phyloP scores from a whole-genome alignment of 1,140 invertebrate species.

The Sminthurides bifidus region DNA sequence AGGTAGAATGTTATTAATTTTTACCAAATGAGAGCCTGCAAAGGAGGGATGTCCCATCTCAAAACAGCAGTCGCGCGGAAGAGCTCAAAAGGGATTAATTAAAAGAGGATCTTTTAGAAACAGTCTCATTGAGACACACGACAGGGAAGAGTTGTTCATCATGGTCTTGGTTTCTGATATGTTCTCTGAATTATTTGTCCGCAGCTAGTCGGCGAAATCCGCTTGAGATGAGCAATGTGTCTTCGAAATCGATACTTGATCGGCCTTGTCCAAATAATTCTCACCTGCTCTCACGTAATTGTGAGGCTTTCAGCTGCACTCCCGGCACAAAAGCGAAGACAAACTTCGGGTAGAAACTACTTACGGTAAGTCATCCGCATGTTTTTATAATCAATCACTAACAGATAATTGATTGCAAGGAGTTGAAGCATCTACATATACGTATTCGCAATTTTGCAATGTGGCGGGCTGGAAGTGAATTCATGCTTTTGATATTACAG shows the following conservation, averaged over 20 bases:
- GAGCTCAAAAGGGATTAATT: no score
- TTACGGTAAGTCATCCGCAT: slow-evolving; percentile 59
- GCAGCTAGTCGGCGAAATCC: slow-evolving; percentile 30
- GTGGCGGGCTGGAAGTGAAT: not conserved
- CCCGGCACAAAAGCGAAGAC: slow-evolving; percentile 43
- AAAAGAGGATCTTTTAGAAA: no score
- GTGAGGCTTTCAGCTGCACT: slow-evolving; percentile 18
- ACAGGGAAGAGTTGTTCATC: no score
- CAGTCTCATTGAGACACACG: slow-evolving; percentile 1
- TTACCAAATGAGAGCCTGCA: no score
- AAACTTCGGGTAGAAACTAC: slow-evolving; percentile 60
- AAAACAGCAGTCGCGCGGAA: no score
- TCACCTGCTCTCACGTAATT: slow-evolving; percentile 23
- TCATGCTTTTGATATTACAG: slow-evolving; percentile 10
- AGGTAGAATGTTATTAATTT: no score
- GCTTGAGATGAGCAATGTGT: slow-evolving; percentile 33
- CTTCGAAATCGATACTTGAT: slow-evolving; percentile 32
- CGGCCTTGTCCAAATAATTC: slow-evolving; percentile 32
- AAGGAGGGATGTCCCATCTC: no score
- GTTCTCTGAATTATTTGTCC: slow-evolving; percentile 1
- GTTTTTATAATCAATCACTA: slow-evolving; percentile 37
- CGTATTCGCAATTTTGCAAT: not conserved
- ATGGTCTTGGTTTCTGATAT: no score
- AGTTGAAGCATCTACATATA: not conserved
- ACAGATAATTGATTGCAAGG: slow-evolving; percentile 25